Evolutionary conservation across 2,888 invertebrate species (phyloP), one percentile per base, ranked within the genome.

Genomic region (Hydropsyche betteni): DNA sequence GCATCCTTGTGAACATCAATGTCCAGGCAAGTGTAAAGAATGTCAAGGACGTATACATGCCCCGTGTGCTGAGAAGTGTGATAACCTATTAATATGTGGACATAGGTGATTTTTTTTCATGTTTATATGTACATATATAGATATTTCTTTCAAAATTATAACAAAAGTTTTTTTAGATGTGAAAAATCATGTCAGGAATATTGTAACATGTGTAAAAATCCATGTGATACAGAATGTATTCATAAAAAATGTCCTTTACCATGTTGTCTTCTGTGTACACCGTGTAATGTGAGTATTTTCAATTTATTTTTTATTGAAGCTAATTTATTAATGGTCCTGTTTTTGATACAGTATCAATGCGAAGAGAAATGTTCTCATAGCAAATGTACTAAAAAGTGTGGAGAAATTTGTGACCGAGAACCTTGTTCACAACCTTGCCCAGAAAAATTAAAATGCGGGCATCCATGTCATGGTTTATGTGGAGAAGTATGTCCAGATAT

Each of bases 381-480:
- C 55, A 75, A 71, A 44, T 91, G 91, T 82, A 76, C 16, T 8
- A 85, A 83, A 24, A 82, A 79, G 1, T 91, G 90, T 82, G 83
- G 85, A 61, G 83, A 86, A 79, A 80, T 82, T 77, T 90, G 90
- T 82, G 74, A 81, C 73, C 83, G 85, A 4, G 78, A 81, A 53
- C 85, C 89, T 10, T 90, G 90, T 82, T 78, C 76, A 16, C 81
- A 82, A 81, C 83, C 85, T 7, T 90, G 90, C 81, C 12, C 70
- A n/a, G 81, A 80, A 75, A 33, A 24, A 16, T 83, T 86, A 78
- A 70, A 80, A 52, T 93, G 93, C 84, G 85, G 85, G 0, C 92
- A 92, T 83, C 81, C 81, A n/a, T 91, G 93, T 83, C 86, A 90
- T 81, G 92, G 93, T 12, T 87, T 91, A 71, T 93, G 93, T 84